Evolutionary conservation across 2,113 vertebrate genomes (phyloP).

Genomic region (Calonectris borealis): DNA sequence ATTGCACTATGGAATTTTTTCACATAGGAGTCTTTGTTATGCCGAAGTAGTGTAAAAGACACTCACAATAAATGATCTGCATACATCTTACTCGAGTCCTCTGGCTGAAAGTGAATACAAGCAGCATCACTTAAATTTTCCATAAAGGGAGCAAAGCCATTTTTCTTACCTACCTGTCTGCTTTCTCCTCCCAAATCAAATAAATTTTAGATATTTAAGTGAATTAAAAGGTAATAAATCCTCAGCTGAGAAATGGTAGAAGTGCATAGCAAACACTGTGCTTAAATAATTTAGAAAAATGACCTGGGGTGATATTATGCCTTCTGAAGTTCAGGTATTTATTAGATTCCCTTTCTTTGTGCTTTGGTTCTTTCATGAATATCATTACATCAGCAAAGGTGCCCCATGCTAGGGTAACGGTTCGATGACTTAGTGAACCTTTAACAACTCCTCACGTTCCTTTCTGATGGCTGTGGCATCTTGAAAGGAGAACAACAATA

Average conservation of each 20-base stretch:
- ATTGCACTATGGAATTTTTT: not conserved
- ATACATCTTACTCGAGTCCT: not conserved
- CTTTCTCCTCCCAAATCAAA: slow-evolving; percentile 4
- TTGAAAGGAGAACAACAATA: not conserved
- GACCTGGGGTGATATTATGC: not conserved
- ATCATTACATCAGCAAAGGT: not conserved
- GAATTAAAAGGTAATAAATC: slow-evolving; percentile 41
- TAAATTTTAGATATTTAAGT: not conserved
- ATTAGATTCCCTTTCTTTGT: not conserved
- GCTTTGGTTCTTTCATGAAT: slow-evolving; percentile 30
- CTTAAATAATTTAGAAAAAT: slow-evolving; percentile 25
- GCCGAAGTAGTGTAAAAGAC: not conserved
- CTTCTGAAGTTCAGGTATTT: slow-evolving; percentile 16
- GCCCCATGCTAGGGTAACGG: not conserved
- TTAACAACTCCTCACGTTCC: not conserved
- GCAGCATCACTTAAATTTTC: not conserved
- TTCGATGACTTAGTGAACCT: not conserved
- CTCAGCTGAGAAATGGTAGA: not conserved
- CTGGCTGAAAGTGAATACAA: not conserved
- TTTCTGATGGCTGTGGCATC: slow-evolving; percentile 9
- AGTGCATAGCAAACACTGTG: not conserved
- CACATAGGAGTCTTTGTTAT: not conserved
- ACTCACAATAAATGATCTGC: not conserved
- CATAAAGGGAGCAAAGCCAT: not conserved
- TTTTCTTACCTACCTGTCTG: not conserved